Base-by-base conservation (phyloP, 2,888 invertebrate genomes). In the Nowickia ferox region DNA sequence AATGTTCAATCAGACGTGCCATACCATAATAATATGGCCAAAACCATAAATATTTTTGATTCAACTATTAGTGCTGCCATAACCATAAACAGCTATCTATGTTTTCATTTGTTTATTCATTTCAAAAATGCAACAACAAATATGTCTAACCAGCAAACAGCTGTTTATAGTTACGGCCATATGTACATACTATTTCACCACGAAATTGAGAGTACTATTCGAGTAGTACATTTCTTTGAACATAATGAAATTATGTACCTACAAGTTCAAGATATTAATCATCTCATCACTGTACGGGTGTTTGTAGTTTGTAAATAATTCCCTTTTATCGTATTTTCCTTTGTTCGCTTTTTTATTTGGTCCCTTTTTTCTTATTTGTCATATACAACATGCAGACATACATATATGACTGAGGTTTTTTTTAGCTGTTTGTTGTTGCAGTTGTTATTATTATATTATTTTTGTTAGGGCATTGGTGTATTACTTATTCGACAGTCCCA, bases 391-490 rank as follows among this genome's bases (percentile, higher is more conserved):
- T 30, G 30, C 30, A n/a, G n/a, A n/a, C n/a, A 30, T 30, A 30
- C 30, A 30, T 30, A 42, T 48, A 19, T 15, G 42, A 55, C 74
- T 78, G 68, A 75, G 79, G 63, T 63, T 79, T 68, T 48, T 55
- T 55, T 65, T n/a, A 44, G 22, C 19, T 46, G 15, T 55, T 78
- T 63, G 11, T 51, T 83, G 30, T 77, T 78, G 44, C 59, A 77
- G 48, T 82, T 51, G 46, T 46, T 65, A 2, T 46, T 46, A 40
- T 61, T 40, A 30, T 44, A 59, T 69, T 68, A 77, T 77, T 48
- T 72, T 57, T 30, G 57, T 30, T 57, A 55, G 57, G 48, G 57
- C 40, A 72, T 72, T 83, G 76, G 65, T 77, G 71, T 76, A 55
- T 66, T 59, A 71, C 72, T 79, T 68, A 61, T 68, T 66, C 65